Base-by-base conservation (phyloP, 2,888 invertebrate species). In the Acronicta leporina region DNA sequence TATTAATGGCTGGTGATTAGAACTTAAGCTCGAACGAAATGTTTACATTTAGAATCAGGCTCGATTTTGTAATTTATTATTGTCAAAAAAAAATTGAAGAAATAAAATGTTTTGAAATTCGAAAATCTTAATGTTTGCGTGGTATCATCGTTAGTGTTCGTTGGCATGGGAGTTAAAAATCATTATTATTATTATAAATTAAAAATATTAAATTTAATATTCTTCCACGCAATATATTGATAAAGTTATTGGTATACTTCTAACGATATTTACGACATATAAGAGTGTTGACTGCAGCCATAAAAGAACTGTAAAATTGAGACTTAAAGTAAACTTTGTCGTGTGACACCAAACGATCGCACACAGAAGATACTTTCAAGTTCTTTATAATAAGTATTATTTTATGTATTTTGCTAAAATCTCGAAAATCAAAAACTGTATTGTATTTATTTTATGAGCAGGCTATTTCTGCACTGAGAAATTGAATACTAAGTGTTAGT, bases 1-100 rank as follows among this genome's bases (percentile, higher is more conserved):
- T 50, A 50, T 62, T 73, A 70, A 75, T 64, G 45, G 27, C 49
- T 44, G 49, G 54, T 68, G 63, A 69, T 69, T 65, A 69, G 43
- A 52, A n/a, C n/a, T n/a, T n/a, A n/a, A 41, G 48, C 42, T 62
- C 33, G 20, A 20, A 20, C 46, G 45, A 35, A 44, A 58, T 56
- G 47, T 59, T 59, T 48, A 45, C 41, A 33, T 59, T 63, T 58
- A 40, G n/a, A 56, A 33, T 2, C 33, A 11, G 3, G 27, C 10
- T 51, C 48, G 33, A 25, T 50, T 65, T 33, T 38, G 8, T 41
- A 46, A 58, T 70, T 44, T 44, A 35, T 50, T n/a, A 20, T 38
- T 14, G 38, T 63, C 50, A 35, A n/a, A 3, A 16, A 16, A 20
- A 4, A 11, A 9, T 16, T 11, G 11, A 13, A 40, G 15, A 30